Evolutionary conservation across 2,113 vertebrate genomes (phyloP), one percentile per base, ranked within the genome.

Genomic region (Chaetorhynchus papuensis): DNA sequence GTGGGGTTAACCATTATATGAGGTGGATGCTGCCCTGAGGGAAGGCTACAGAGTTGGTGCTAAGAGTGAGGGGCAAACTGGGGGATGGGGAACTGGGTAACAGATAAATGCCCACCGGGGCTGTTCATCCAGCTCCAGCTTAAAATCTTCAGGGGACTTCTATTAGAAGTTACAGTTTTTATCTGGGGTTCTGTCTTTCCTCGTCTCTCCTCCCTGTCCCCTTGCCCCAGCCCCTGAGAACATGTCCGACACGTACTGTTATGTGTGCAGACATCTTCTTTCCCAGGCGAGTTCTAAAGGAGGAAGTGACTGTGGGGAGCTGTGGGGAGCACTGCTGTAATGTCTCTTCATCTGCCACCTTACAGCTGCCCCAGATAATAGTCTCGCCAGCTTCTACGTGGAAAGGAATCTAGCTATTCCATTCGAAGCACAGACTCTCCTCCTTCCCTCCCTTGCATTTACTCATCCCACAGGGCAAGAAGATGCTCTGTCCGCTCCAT

Each of bases 281-380:
- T 87, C 86, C 41, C 18, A 7, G 79, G 49, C 33, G 0, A 81
- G 70, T 33, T 85, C 57, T 87, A 44, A 90, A 96, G 88, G 70
- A 94, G 93, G 94, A 97, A 97, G 95, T 79, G 87, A 83, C 89
- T 61, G 68, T 54, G 69, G 41, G 66, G 68, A 82, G 84, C 69
- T n/a, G n/a, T n/a, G n/a, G n/a, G n/a, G n/a, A 76, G 56, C 45
- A 60, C 11, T 74, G 83, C 77, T 92, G 83, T 65, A 93, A 94
- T 31, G 78, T 84, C 80, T 71, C 45, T 90, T 96, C 60, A 60
- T 87, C 71, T 86, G 54, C 54, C 70, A 54, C 75, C 57, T 87
- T 42, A 42, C 8, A 68, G 78, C 21, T 87, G 71, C 42, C 56
- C 52, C 68, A 74, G 84, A 78, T 70, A 70, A 77, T 14, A 72